Evolutionary conservation across 2,888 invertebrate species (phyloP).

Genomic region (Ecliptopera silaceata): DNA sequence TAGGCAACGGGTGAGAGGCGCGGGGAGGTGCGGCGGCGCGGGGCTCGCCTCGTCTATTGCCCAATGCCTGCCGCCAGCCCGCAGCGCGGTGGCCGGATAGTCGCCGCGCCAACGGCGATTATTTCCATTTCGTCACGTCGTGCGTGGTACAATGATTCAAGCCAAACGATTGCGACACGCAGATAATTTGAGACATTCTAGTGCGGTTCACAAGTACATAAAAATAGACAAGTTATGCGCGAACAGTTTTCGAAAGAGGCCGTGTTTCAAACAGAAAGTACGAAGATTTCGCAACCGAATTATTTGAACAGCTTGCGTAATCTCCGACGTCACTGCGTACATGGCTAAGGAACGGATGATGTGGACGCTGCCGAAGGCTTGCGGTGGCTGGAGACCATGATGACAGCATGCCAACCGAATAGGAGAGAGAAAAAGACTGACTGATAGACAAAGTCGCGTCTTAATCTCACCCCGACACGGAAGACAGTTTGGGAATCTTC

Average conservation of each 20-base stretch:
- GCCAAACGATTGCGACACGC: conserved; percentile 60
- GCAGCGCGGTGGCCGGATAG: conserved; percentile 41
- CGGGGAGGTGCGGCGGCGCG: conserved; percentile 58
- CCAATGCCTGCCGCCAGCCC: conserved; percentile 65
- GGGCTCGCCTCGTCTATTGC: conserved; percentile 74
- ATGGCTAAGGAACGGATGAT: conserved; percentile 42
- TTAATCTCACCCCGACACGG: conserved; percentile 86
- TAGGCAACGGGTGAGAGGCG: conserved; percentile 46
- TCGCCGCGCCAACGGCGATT: conserved; percentile 57
- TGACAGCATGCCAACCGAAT: conserved; percentile 82
- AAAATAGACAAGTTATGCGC: conserved; percentile 21
- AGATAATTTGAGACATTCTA: conserved; percentile 48
- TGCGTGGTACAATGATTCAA: conserved; percentile 60
- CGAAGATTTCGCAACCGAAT: conserved; percentile 78
- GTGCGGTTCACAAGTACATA: conserved; percentile 36
- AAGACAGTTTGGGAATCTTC: conserved; percentile 55
- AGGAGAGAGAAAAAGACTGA: conserved; percentile 93
- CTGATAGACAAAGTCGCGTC: conserved; percentile 85
- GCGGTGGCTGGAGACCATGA: conserved; percentile 39
- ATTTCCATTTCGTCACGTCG: conserved; percentile 69
- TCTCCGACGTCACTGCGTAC: conserved; percentile 79
- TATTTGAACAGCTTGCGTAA: conserved; percentile 75
- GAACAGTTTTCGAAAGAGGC: conserved; percentile 31
- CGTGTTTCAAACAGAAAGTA: conserved; percentile 74
- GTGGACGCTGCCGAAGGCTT: conserved; percentile 23